Base-by-base conservation (phyloP, 1,140 invertebrate genomes). In the Paracyclopina nana region DNA sequence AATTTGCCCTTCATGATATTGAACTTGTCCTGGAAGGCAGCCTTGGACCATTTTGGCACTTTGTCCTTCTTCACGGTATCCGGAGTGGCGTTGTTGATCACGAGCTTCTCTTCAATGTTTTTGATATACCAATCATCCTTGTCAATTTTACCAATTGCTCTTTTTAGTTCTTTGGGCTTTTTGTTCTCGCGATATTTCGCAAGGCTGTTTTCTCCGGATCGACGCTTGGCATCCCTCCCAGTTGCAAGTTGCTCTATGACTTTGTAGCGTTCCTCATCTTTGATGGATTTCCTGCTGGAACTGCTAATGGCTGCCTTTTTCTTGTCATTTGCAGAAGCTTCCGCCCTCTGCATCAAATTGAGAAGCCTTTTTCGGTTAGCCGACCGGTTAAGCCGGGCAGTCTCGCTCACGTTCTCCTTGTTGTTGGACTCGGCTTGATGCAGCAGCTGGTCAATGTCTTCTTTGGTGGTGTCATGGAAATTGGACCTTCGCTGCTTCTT, bases 91-190 rank as follows among this genome's bases (percentile, higher is more conserved):
- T 54, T 45, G 53, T 41, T 55, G 46, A 46, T 58, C 54, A 40
- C 61, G 6, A 87, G 85, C 67, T 90, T 87, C 57, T 84, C 80
- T 59, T 88, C 83, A 22, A 90, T 84, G 62, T 83, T 76, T 55
- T 82, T 80, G 3, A 90, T 75, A 64, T 90, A 87, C 86, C 86
- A 92, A 65, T 92, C 86, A 34, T 74, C 80, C 55, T 78, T 78
- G 59, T 87, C 81, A 48, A 91, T 48, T 53, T 56, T 60, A 67
- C 74, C 84, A 53, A 90, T 85, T 16, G 82, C 80, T 49, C 84
- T 70, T 60, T 83, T 69, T 40, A 90, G 66, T 65, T 87, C 84
- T 65, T 79, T 82, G 1, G 81, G 82, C 61, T 85, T 87, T 57
- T 82, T 81, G 1, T 80, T 40, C n/a, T 48, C 45, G 4, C 45